Base-by-base conservation (phyloP, 2,113 vertebrate genomes). In the Bombycilla garrulus region DNA sequence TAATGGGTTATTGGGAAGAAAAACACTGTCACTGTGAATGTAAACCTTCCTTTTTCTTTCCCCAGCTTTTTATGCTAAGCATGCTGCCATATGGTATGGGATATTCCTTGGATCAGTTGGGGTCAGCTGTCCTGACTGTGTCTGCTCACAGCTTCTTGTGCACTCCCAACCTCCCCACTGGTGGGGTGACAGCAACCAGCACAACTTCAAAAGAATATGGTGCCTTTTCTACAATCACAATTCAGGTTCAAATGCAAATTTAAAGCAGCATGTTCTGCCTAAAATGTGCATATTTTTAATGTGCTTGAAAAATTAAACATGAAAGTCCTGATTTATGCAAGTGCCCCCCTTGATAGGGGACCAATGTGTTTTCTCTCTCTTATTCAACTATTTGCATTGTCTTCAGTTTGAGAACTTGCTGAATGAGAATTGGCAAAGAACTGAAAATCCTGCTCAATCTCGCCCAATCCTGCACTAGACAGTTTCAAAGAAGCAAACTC, bases 101-200 rank as follows among this genome's bases (percentile, higher is more conserved):
- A 73, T 54, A 48, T 42, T 58, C 19, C 15, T 48, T 67, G 26
- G 40, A 13, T 86, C 40, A 21, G 19, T 6, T 86, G 47, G n/a
- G 31, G 9, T 73, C 53, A 17, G 35, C 22, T 86, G 7, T 54
- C 40, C 45, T 15, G 16, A 22, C 19, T 60, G 15, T 60, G 22
- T 73, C 45, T 58, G 29, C 31, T 80, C 53, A 28, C 7, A 73
- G n/a, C 14, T 53, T 47, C 51, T 72, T 53, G 29, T 53, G 15
- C 31, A 31, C 12, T 8, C 28, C 12, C 35, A 72, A 9, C 15
- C 6, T 47, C 21, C 21, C 9, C 0, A 0, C 53, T 66, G 45
- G 9, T 80, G 22, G 8, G 22, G 10, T 50, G 48, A 35, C 25
- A 64, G 31, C 48, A n/a, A 35, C 36, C 31, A 73, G 31, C 31